Percentiles rank a stretch among this genome's conserved stretches.
Conservation (phyloP, 2,888 invertebrate species). For the Malacosoma neustria region DNA sequence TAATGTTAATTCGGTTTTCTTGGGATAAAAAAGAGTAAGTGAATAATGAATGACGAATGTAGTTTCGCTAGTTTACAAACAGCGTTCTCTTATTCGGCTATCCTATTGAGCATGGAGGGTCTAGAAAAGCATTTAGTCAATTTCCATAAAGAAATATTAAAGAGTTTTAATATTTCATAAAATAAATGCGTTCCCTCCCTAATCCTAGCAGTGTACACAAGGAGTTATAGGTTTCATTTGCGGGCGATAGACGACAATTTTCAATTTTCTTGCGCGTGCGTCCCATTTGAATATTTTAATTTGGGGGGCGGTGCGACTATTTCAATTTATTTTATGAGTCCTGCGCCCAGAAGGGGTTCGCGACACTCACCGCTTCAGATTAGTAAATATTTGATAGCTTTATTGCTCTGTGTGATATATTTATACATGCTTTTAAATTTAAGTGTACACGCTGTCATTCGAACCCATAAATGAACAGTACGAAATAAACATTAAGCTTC, state of each 20-base stretch:
- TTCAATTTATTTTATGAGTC: constrained; percentile 75
- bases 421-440: constrained; percentile 57
- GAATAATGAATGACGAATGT: no score
- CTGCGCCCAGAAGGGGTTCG: constrained; percentile 66
- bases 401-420: constrained; percentile 68
- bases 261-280: constrained; percentile 76
- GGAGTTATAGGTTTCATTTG: constrained; percentile 75
- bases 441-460: constrained; percentile 23
- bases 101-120: no score
- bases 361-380: constrained; percentile 66
- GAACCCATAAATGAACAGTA: constrained; percentile 4
- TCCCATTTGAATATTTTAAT: constrained; percentile 76
- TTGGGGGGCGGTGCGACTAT: constrained; percentile 75
- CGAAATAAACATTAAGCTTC: no score
- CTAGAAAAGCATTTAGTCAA: no score
- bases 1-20: no score
- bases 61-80: no score
- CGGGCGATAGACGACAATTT: constrained; percentile 75
- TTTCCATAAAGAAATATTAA: no score
- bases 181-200: constrained; percentile 1
- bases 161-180: no score
- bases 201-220: constrained; percentile 39
- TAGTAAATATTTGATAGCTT: constrained; percentile 76
- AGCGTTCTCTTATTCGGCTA: no score
- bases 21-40: no score